Evolutionary conservation across 2,113 vertebrate genomes (phyloP).

Genomic region (Neolamprologus modestus): DNA sequence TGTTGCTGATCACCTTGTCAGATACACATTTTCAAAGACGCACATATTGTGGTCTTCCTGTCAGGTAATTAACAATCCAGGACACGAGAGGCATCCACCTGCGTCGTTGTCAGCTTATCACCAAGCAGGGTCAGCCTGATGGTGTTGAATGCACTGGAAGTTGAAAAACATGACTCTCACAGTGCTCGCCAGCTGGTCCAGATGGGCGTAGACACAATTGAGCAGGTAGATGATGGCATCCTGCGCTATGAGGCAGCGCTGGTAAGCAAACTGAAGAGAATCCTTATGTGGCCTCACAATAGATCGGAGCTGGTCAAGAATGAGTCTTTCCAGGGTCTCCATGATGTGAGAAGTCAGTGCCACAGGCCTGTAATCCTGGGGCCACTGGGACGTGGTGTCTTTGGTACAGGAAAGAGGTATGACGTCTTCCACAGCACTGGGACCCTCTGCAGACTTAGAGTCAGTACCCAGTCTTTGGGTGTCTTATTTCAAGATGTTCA

Average conservation of each 20-base stretch:
- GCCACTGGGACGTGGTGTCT: background rate
- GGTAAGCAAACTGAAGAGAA: background rate
- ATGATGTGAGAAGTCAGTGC: background rate
- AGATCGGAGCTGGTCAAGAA: background rate
- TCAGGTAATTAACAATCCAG: background rate
- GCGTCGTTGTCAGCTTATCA: background rate
- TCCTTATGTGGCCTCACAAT: background rate
- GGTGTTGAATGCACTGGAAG: background rate
- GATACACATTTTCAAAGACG: background rate
- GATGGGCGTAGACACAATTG: background rate
- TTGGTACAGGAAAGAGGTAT: background rate
- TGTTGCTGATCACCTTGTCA: background rate
- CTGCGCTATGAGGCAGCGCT: background rate
- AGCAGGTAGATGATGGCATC: background rate
- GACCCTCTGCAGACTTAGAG: background rate
- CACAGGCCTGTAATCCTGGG: background rate
- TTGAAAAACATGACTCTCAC: background rate
- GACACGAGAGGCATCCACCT: background rate
- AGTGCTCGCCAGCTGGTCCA: background rate
- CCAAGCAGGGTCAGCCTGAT: background rate
- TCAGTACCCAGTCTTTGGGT: background rate
- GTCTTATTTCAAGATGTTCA: background rate
- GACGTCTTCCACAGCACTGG: background rate
- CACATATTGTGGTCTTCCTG: background rate
- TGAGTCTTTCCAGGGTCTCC: background rate